Evolutionary conservation across 1,140 invertebrate genomes (phyloP), one percentile per base, ranked within the genome.

Genomic region (Caenorhabditis briggsae): DNA sequence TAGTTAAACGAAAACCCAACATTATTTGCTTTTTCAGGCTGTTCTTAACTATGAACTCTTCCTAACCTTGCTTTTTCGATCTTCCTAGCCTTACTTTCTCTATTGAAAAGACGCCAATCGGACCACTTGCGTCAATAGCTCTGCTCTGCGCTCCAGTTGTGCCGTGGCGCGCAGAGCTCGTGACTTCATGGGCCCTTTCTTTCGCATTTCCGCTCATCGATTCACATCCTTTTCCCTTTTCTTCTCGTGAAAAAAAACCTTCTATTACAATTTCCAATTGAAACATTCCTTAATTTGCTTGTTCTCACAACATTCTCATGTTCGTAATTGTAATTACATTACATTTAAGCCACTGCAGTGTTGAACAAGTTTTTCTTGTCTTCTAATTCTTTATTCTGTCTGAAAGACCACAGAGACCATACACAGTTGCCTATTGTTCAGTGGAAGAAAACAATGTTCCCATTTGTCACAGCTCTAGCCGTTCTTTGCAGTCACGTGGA

Each of bases 401-500:
- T 23, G 61, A 74, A 46, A 74, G 65, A 74, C 41, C n/a, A 18
- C 18, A 18, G 33, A 41, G 65, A n/a, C 18, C 59, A 64, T 25
- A 64, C 59, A n/a, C 41, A 1, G 20, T 18, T 58, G 8, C 14
- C 18, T 74, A 20, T 48, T 46, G n/a, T 48, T 74, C 18, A n/a
- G 18, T 25, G 43, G 41, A 46, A 46, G 8, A 43, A 46, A 6
- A 74, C 5, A 46, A 48, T 9, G 12, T 74, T 7, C 46, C 11
- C 50, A 53, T 5, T 50, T 25, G n/a, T 12, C 70, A 25, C 6
- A 5, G 70, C 70, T 78, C 70, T 78, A 43, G 23, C 12, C 33
- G 70, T 78, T 78, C 70, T 78, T 78, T 78, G 70, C 11, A 78
- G 70, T 78, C 70, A 50, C 70, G 70, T 78, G 70, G 70, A 33